A percentile compares a stretch with the other conserved stretches of the same genome.
Conservation (phyloP, 2,888 invertebrate species). For the Loripinus fragilis region DNA sequence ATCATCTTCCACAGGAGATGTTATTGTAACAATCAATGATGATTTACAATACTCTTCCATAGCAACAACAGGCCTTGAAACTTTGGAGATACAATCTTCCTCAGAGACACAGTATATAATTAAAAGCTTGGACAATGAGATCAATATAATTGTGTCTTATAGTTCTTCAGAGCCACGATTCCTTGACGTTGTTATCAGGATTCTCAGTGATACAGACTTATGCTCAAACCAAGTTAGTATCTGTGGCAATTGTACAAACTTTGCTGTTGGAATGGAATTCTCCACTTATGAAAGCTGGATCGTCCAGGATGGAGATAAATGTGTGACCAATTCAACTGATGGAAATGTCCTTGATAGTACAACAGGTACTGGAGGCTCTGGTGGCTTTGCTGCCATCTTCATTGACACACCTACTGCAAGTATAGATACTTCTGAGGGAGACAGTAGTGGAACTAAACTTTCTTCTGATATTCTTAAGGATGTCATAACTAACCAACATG, state of each 20-base stretch:
- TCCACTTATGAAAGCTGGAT: background rate
- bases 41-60: background rate
- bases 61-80: background rate
- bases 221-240: background rate
- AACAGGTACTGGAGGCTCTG: background rate
- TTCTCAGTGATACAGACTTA: background rate
- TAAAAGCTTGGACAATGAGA: background rate
- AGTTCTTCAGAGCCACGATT: background rate
- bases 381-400: background rate
- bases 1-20: background rate
- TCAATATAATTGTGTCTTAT: background rate
- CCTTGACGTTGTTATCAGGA: background rate
- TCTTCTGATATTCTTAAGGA: background rate
- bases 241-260: slow-evolving; percentile 1
- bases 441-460: background rate
- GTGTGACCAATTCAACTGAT: background rate
- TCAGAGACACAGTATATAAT: background rate
- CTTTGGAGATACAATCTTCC: background rate
- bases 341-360: background rate
- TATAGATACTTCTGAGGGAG: no score
- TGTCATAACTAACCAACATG: slow-evolving; percentile 2
- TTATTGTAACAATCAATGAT: background rate
- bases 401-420: no score
- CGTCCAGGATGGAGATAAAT: background rate
- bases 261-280: background rate